Conservation (phyloP, 2,797 vertebrate genomes). For the Alexandromys oeconomus region DNA sequence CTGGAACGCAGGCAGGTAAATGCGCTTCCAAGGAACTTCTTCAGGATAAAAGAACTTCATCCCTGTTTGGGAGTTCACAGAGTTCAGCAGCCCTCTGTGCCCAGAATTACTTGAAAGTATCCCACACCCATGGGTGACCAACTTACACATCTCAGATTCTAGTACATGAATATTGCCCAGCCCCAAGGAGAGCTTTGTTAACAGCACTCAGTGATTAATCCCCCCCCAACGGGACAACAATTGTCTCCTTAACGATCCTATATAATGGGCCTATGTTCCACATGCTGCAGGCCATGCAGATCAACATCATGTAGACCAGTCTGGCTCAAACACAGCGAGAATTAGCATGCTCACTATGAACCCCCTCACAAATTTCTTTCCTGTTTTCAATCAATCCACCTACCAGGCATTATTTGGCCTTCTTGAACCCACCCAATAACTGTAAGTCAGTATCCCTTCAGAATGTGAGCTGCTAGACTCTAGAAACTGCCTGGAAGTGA, state of each 20-base stretch:
- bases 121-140: neutral
- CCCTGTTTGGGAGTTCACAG: neutral
- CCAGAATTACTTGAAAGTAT: neutral
- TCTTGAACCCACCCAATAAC: neutral
- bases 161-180: neutral
- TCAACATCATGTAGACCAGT: neutral
- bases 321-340: neutral
- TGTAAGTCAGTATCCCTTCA: neutral
- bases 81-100: neutral
- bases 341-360: neutral
- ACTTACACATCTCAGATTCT: neutral
- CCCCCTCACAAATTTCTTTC: neutral
- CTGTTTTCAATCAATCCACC: neutral
- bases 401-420: neutral
- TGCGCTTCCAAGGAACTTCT: neutral
- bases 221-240: neutral
- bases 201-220: neutral
- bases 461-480: neutral
- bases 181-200: neutral
- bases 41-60: neutral
- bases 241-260: neutral
- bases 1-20: neutral
- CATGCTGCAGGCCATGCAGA: neutral
- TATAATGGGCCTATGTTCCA: neutral
- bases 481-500: constrained; percentile 7